A percentile compares a stretch with the other conserved stretches of the same genome.
These are phyloP conservation scores for Mycalesis mineus DNA, from an alignment of 2,888 invertebrate species.

Conservation along the genomic window DNA sequence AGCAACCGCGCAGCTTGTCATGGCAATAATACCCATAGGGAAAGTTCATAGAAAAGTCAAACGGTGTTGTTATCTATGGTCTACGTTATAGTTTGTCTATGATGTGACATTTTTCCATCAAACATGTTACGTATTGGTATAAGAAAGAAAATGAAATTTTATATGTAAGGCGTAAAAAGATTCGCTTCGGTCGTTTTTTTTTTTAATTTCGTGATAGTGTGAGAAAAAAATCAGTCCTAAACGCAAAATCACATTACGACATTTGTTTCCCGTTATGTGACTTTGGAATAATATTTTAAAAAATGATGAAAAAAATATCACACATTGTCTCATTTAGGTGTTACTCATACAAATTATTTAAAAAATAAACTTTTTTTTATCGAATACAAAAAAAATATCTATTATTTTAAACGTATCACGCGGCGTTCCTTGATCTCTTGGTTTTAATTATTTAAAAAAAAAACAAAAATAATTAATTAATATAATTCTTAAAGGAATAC, in stretches of 20 bases:
- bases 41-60: too few relatives aligned
- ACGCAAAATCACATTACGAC: constrained; percentile 61
- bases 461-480: too few relatives aligned
- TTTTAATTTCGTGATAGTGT: constrained; percentile 35
- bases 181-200: too few relatives aligned
- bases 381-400: neutral
- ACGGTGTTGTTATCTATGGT: too few relatives aligned
- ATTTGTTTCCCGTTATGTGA: constrained; percentile 72
- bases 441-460: neutral
- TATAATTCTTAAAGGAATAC: too few relatives aligned
- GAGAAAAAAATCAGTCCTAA: constrained; percentile 52
- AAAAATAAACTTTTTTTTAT: constrained; percentile 4
- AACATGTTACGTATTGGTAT: too few relatives aligned
- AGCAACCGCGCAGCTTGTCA: too few relatives aligned
- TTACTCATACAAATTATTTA: constrained; percentile 13
- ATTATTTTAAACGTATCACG: neutral
- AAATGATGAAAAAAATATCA: neutral
- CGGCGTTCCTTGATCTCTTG: neutral
- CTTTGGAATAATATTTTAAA: constrained; percentile 38
- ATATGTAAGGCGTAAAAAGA: too few relatives aligned
- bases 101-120: too few relatives aligned
- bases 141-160: too few relatives aligned
- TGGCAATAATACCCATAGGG: too few relatives aligned
- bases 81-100: too few relatives aligned
- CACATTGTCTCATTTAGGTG: constrained; percentile 19